Evolutionary conservation across 2,113 vertebrate genomes (phyloP).

Genomic region (Ploceus nigricollis): DNA sequence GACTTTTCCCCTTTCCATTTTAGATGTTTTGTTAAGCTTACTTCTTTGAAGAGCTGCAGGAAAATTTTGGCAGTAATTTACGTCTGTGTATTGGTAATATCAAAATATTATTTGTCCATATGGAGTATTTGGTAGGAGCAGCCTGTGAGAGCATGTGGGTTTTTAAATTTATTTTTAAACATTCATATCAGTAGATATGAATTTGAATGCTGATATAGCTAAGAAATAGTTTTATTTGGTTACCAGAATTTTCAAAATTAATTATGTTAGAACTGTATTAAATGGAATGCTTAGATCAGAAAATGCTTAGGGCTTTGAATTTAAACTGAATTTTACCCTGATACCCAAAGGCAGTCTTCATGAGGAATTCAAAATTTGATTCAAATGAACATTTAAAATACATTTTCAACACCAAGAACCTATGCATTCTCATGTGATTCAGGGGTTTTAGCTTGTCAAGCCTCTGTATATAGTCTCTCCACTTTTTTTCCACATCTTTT

Average conservation of each 20-base stretch:
- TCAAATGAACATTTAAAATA: not conserved
- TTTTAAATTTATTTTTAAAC: not conserved
- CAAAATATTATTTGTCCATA: not conserved
- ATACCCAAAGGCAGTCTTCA: not conserved
- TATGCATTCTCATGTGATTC: accelerated
- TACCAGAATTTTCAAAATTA: not conserved
- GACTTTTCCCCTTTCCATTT: not conserved
- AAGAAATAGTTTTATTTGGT: not conserved
- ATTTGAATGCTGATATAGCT: not conserved
- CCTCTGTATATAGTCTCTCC: not conserved
- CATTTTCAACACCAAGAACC: not conserved
- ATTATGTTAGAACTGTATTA: not conserved
- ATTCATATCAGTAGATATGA: not conserved
- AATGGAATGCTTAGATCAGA: not conserved
- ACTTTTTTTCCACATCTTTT: not conserved
- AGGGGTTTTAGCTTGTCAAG: not conserved
- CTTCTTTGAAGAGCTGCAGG: not conserved
- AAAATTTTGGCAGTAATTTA: not conserved
- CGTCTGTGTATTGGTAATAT: not conserved
- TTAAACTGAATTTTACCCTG: not conserved
- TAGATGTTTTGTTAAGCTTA: not conserved
- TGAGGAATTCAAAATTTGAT: not conserved
- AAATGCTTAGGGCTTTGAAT: not conserved
- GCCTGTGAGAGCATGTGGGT: not conserved
- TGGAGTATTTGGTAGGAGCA: not conserved